Base-by-base conservation (phyloP, 2,888 invertebrate genomes). In the Hemaris fuciformis region DNA sequence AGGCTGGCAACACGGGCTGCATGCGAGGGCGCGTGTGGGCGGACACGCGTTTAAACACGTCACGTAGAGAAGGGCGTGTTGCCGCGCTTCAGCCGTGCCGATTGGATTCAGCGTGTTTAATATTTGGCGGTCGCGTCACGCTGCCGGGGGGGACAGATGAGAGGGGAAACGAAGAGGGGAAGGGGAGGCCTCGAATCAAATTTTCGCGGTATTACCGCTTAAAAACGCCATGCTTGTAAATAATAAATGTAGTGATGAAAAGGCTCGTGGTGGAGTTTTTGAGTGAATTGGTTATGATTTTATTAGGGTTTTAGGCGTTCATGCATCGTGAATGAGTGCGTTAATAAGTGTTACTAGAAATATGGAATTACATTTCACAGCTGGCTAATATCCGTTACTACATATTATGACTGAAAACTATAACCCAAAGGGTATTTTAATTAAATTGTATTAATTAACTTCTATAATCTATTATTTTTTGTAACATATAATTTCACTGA, bases 21-120 rank as follows among this genome's bases (percentile, higher is more conserved):
- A 63, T n/a, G n/a, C 66, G 71, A 63, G 63, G 71, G 73, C 71
- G 74, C 72, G 67, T 72, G 72, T 71, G 75, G 79, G 83, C 84
- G 86, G 87, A 85, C 85, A 81, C 86, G 86, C 84, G 80, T 81
- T 85, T 81, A 79, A 81, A 83, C 76, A 80, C 75, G 77, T 86
- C 83, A 83, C 71, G 65, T 67, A 62, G 66, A 65, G 70, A 13
- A n/a, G 38, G 38, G 38, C 38, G 38, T 38, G 38, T n/a, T 38
- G n/a, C 34, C 38, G 10, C 75, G 79, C 76, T n/a, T n/a, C n/a
- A n/a, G n/a, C n/a, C 80, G 81, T 80, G 77, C 72, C 70, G 70
- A 63, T 60, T 57, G 57, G 38, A 42, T 63, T 59, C 41, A 20
- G 22, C 59, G 63, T 62, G 66, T 60, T 59, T 53, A 15, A 27